Evolutionary conservation across 1,140 invertebrate species (phyloP).

Genomic region (Mesaphorura yosii): DNA sequence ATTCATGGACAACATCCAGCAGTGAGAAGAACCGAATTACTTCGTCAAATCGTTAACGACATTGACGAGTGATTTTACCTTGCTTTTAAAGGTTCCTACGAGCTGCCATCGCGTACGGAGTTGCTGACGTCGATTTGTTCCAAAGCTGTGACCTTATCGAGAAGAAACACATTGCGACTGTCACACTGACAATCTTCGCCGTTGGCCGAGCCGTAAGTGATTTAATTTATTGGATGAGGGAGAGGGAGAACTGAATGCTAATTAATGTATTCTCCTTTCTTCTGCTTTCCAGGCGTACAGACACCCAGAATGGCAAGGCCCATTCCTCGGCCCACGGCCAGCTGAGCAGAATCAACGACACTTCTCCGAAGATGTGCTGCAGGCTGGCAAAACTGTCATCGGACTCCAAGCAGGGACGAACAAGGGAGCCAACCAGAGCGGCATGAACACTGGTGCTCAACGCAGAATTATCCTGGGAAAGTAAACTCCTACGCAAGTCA

Average conservation of each 20-base stretch:
- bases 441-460: constrained; percentile 83
- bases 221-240: neutral
- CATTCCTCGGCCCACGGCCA: constrained; percentile 76
- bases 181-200: constrained; percentile 85
- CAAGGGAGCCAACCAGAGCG: constrained; percentile 85
- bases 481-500: no score
- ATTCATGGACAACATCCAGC: constrained; percentile 86
- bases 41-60: neutral
- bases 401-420: constrained; percentile 93
- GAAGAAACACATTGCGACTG: constrained; percentile 83
- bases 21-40: constrained; percentile 49
- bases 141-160: constrained; percentile 93
- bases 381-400: constrained; percentile 77
- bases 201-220: constrained; percentile 72
- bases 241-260: neutral
- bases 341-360: constrained; percentile 81
- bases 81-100: constrained; percentile 64
- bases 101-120: constrained; percentile 74
- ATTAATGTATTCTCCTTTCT: neutral
- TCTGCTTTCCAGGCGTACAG: constrained; percentile 59
- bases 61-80: neutral
- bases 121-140: constrained; percentile 85
- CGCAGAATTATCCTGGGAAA: constrained; percentile 78
- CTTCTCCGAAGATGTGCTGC: constrained; percentile 81
- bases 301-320: constrained; percentile 78